A percentile compares a stretch with the other conserved stretches of the same genome.
Evolutionary conservation across 1,140 invertebrate species (phyloP).

Genomic region (Phymorhynchus buccinoides): DNA sequence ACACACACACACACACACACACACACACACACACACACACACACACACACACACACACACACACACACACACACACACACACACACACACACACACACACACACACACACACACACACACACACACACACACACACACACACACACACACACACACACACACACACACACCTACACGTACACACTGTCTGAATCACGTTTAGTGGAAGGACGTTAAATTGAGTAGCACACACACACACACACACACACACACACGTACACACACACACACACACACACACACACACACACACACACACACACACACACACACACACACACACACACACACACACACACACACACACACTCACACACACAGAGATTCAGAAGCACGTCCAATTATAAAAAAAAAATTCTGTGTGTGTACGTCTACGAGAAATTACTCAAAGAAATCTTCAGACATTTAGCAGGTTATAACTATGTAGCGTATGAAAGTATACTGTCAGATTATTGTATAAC

Average conservation of each 20-base stretch:
- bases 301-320: not conserved
- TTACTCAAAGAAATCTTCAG: too few relatives aligned
- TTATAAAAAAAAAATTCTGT: not conserved
- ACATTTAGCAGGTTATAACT: too few relatives aligned
- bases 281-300: not conserved
- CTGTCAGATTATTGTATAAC: too few relatives aligned
- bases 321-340: not conserved
- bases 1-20: conserved; percentile 5
- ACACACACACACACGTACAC: too few relatives aligned
- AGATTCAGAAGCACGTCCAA: not conserved
- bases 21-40: not conserved
- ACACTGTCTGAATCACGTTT: too few relatives aligned
- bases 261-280: not conserved
- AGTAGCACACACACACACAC: too few relatives aligned
- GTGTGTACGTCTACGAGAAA: too few relatives aligned
- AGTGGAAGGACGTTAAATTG: too few relatives aligned
- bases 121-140: not conserved
- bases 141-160: not conserved
- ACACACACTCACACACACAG: too few relatives aligned
- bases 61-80: not conserved
- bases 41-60: not conserved
- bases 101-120: not conserved
- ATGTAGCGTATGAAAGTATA: too few relatives aligned
- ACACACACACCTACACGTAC: not conserved
- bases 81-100: conserved; percentile 18